Percentiles rank a stretch among this genome's conserved stretches.
These are phyloP conservation scores for Pipa parva DNA, from an alignment of 2,113 vertebrate species.

Conservation along the genomic window DNA sequence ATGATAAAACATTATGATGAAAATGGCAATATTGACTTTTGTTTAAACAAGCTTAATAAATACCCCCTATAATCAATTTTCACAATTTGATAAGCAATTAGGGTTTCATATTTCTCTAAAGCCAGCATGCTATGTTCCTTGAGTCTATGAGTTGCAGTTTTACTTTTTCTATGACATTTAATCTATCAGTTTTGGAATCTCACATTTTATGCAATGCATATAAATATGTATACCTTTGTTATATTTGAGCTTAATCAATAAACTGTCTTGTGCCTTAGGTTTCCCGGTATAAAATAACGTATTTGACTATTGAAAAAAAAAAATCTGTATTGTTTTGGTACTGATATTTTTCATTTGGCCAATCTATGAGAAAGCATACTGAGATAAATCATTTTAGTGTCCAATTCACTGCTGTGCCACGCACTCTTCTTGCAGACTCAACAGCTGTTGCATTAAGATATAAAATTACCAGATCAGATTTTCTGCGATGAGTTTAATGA, in stretches of 20 bases:
- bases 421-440: constrained; percentile 15
- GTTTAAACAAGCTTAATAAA: too few relatives aligned
- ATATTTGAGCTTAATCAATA: constrained; percentile 45
- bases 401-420: constrained; percentile 1
- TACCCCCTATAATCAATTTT: too few relatives aligned
- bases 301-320: constrained; percentile 39
- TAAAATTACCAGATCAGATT: background rate
- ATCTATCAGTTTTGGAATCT: background rate
- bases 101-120: too few relatives aligned
- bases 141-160: too few relatives aligned
- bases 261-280: constrained; percentile 16
- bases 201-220: background rate
- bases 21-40: too few relatives aligned
- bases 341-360: constrained; percentile 47
- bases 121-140: too few relatives aligned
- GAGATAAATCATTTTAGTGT: constrained; percentile 35
- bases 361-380: constrained; percentile 28
- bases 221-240: background rate
- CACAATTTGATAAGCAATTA: too few relatives aligned
- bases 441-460: constrained; percentile 14
- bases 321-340: constrained; percentile 40
- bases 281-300: constrained; percentile 33
- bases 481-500: background rate
- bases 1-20: too few relatives aligned
- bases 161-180: too few relatives aligned